Conservation (phyloP, 2,797 vertebrate species). For the Taenioides sp. region DNA sequence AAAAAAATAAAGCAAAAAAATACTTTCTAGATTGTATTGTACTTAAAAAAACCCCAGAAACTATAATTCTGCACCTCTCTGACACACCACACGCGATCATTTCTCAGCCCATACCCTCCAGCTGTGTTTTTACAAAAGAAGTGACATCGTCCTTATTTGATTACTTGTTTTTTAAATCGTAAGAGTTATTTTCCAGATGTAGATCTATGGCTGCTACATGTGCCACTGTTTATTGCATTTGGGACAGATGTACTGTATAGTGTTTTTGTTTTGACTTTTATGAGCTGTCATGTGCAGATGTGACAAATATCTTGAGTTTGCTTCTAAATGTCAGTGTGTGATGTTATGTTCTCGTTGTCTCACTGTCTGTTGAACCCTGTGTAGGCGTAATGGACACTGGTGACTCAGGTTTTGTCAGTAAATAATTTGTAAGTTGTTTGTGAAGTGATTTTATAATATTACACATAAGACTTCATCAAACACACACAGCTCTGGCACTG, state of each 20-base stretch:
- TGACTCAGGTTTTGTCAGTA: conserved; percentile 9
- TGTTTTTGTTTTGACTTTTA: conserved; percentile 27
- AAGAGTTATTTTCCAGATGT: conserved; percentile 27
- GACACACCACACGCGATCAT: conserved; percentile 37
- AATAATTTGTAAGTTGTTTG: conserved; percentile 25
- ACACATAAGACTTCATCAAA: no score
- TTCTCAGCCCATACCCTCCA: conserved; percentile 27
- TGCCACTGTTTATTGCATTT: conserved; percentile 16
- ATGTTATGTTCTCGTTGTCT: conserved; percentile 32
- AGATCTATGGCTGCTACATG: conserved; percentile 5
- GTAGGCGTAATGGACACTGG: conserved; percentile 33
- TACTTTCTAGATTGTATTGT: no score
- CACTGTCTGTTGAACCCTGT: conserved; percentile 35
- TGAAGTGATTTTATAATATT: conserved; percentile 1
- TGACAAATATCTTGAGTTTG: conserved; percentile 27
- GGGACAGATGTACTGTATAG: conserved; percentile 19
- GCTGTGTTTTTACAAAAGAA: conserved; percentile 29
- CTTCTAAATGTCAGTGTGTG: conserved; percentile 20
- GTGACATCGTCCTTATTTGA: conserved; percentile 38
- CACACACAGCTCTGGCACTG: no score
- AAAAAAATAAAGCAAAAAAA: no score
- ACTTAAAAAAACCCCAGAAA: no score
- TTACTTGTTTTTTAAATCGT: conserved; percentile 53
- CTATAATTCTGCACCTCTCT: no score
- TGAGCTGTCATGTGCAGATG: conserved; percentile 26